phyloP scores from a whole-genome alignment of 2,113 vertebrate genomes.

The Alligator sinensis region DNA sequence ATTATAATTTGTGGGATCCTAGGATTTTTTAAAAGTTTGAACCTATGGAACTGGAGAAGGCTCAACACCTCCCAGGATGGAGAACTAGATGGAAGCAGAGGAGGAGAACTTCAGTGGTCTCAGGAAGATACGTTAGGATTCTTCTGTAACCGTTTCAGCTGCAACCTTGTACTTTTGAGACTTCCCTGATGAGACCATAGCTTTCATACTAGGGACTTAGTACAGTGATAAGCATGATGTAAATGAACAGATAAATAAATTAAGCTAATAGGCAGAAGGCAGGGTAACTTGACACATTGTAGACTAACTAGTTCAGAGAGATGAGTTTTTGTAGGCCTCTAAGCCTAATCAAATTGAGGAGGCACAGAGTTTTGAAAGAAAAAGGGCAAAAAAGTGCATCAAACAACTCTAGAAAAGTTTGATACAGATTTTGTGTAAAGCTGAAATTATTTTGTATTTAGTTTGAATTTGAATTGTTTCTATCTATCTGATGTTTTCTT shows the following conservation, averaged over 20 bases:
- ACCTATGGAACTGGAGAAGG: neutral
- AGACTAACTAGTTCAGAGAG: neutral
- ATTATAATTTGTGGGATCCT: neutral
- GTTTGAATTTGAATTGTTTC: neutral
- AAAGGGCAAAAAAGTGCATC: neutral
- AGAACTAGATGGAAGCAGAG: neutral
- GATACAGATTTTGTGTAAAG: neutral
- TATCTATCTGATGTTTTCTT: neutral
- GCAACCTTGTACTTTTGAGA: rapidly evolving
- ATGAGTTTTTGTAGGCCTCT: neutral
- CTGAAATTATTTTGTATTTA: neutral
- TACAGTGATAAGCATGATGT: neutral
- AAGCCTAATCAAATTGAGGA: neutral
- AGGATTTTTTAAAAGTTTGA: neutral
- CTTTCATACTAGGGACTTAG: neutral
- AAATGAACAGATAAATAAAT: neutral
- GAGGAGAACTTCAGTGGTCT: neutral
- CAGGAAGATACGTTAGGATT: neutral
- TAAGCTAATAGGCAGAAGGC: neutral
- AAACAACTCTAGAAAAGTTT: neutral
- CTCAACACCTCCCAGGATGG: neutral
- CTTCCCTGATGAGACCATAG: neutral
- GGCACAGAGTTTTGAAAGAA: neutral
- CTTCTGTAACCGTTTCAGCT: neutral
- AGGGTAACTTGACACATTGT: neutral